Conservation (phyloP, 1,140 invertebrate species). For the Drosophila pseudoobscura region DNA sequence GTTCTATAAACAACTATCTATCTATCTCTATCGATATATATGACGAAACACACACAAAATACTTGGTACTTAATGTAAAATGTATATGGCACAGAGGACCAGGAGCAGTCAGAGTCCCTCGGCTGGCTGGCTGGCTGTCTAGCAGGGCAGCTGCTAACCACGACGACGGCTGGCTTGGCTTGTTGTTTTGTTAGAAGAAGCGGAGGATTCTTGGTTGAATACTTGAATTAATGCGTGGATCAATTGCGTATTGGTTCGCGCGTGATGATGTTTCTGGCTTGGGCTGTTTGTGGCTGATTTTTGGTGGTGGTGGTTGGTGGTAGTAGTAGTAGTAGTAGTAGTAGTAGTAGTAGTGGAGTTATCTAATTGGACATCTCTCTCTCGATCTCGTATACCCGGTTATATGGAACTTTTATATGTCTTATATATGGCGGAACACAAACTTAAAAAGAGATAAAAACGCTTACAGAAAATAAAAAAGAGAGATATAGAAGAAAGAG, state of each 20-base stretch:
- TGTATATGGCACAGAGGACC: constrained; percentile 43
- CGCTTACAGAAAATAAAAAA: constrained; percentile 72
- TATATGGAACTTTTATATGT: constrained; percentile 44
- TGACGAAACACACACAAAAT: constrained; percentile 36
- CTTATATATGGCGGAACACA: constrained; percentile 55
- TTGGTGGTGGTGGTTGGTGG: constrained; percentile 21
- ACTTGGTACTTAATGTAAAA: constrained; percentile 50
- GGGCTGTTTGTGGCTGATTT: constrained; percentile 46
- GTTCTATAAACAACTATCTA: constrained; percentile 14
- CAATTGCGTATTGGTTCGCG: constrained; percentile 30
- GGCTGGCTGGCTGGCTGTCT: not conserved
- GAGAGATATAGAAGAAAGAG: constrained; percentile 72
- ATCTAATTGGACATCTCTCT: constrained; percentile 71
- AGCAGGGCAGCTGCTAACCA: constrained; percentile 26
- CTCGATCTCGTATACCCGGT: constrained; percentile 46
- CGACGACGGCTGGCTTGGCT: constrained; percentile 37
- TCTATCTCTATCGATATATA: constrained; percentile 10
- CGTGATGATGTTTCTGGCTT: constrained; percentile 55
- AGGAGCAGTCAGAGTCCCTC: constrained; percentile 18
- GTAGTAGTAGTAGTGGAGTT: constrained; percentile 55
- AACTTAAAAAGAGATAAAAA: constrained; percentile 62
- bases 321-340: constrained; percentile 50
- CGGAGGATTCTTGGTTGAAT: constrained; percentile 1
- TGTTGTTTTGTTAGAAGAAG: constrained; percentile 42
- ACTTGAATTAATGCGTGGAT: constrained; percentile 20